Evolutionary conservation across 2,888 invertebrate species (phyloP).

Genomic region (Tetropium fuscum): DNA sequence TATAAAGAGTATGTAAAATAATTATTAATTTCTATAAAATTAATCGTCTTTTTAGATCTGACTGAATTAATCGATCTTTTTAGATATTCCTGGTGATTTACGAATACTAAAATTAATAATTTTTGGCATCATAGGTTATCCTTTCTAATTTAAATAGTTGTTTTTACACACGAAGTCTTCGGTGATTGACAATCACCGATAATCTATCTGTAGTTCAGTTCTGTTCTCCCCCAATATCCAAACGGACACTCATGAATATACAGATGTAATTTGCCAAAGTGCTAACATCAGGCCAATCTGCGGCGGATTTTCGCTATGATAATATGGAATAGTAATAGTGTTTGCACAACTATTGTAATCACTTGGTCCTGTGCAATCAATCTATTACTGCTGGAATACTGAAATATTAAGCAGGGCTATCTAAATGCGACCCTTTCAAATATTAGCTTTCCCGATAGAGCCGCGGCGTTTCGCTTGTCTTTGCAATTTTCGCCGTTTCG

Average conservation of each 20-base stretch:
- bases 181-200: too few relatives aligned
- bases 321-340: constrained; percentile 45
- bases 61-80: too few relatives aligned
- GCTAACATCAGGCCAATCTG: constrained; percentile 47
- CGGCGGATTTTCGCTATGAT: constrained; percentile 42
- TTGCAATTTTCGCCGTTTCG: constrained; percentile 3
- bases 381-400: constrained; percentile 17
- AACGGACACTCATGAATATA: constrained; percentile 55
- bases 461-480: constrained; percentile 2
- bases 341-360: constrained; percentile 46
- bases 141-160: too few relatives aligned
- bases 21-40: too few relatives aligned
- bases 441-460: constrained; percentile 15
- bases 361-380: constrained; percentile 26
- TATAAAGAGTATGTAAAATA: too few relatives aligned
- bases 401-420: constrained; percentile 18
- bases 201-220: too few relatives aligned
- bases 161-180: too few relatives aligned
- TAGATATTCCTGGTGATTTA: too few relatives aligned
- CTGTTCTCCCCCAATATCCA: constrained; percentile 25
- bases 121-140: too few relatives aligned
- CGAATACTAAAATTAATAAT: too few relatives aligned
- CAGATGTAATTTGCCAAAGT: constrained; percentile 58
- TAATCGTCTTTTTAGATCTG: too few relatives aligned
- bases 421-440: constrained; percentile 15